Percentiles rank a stretch among this genome's conserved stretches.
Conservation (phyloP, 2,113 vertebrate genomes). For the Bubo blakistoni region DNA sequence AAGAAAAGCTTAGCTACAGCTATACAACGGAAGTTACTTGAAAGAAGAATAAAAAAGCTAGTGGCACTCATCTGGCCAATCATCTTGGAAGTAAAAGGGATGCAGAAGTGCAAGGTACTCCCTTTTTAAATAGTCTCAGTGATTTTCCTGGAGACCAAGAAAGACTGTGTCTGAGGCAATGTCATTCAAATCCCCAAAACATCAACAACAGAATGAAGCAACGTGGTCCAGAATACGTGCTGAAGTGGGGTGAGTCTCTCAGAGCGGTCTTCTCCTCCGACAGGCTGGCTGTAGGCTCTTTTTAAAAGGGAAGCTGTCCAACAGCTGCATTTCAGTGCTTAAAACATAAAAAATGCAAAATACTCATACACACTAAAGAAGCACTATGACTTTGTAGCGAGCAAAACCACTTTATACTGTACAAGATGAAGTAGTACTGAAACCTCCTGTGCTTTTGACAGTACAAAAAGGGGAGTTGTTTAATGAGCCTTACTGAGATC, state of each 20-base stretch:
- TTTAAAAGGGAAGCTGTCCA: not conserved
- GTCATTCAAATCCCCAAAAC: not conserved
- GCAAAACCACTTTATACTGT: not conserved
- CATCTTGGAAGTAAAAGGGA: not conserved
- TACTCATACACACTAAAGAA: not conserved
- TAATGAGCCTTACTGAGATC: not conserved
- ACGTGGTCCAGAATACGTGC: not conserved
- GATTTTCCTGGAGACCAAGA: not conserved
- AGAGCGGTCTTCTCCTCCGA: not conserved
- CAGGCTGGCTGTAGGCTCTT: not conserved
- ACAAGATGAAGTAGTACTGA: not conserved
- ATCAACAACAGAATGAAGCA: fast-evolving
- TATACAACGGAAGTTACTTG: not conserved
- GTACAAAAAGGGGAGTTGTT: not conserved
- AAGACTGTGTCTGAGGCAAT: not conserved
- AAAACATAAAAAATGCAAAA: not conserved
- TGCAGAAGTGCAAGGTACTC: not conserved
- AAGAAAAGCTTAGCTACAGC: not conserved
- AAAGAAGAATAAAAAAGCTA: not conserved
- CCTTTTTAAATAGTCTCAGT: not conserved
- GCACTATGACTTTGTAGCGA: not conserved
- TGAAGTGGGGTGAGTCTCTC: not conserved
- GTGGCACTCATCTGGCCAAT: not conserved
- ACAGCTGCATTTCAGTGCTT: not conserved
- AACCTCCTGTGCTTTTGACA: not conserved